Base-by-base conservation (phyloP, 2,797 vertebrate genomes). In the Staurois parvus region DNA sequence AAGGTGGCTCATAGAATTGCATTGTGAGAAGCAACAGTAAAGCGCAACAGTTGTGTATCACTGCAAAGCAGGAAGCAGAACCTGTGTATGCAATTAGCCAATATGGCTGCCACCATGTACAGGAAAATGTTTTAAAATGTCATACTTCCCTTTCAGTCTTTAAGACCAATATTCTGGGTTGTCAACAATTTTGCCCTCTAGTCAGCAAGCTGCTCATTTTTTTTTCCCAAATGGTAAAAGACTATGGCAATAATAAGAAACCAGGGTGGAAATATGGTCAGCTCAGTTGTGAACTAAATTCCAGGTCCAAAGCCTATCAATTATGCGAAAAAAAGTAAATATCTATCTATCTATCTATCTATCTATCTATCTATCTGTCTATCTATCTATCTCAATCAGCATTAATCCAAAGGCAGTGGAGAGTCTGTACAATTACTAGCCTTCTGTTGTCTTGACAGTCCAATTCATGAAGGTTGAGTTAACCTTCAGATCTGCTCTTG, bases 401-500 rank as follows among this genome's bases (percentile, higher is more conserved):
- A n/a, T 12, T 37, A 17, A 70, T 37, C 52, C 48, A 37, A 28
- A 72, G 67, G 37, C 45, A 30, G 26, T 21, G 29, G 52, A 29
- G 72, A 34, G 79, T 17, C 69, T 37, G n/a, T 34, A 26, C 52
- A 30, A n/a, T 21, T 6, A 52, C 37, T n/a, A 10, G 78, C 78
- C 45, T 80, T 70, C 45, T 70, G 78, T 15, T 34, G 29, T 29
- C 15, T 30, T 72, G 67, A 70, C 67, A 72, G 29, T 37, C 24
- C 13, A 40, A 56, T n/a, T 70, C 67, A 34, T 81, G 45, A 17
- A 59, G 79, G 67, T 72, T 45, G 34, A 17, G 67, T 29, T 81
- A 29, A 72, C 68, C 79, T 81, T 72, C 67, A 81, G 48, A 59
- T 59, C 70, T 28, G 52, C 45, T 30, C 17, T 5, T 37, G 48